Evolutionary conservation across 2,888 invertebrate genomes (phyloP), one percentile per base, ranked within the genome.

Genomic region (Tinea semifulvella): DNA sequence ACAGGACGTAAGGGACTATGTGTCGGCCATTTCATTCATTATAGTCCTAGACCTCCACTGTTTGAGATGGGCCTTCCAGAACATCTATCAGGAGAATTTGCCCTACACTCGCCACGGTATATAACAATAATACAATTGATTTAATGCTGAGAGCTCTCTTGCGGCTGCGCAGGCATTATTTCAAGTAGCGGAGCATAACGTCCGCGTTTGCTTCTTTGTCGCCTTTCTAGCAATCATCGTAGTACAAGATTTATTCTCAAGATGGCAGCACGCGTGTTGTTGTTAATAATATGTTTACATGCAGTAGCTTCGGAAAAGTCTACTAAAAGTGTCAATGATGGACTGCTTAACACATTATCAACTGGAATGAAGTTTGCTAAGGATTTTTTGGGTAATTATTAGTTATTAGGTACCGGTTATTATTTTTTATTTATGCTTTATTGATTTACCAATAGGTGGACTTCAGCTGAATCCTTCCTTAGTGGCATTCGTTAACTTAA

Each of bases 351-450:
- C 50, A 63, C 60, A 50, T 53, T 80, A 28, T 75, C 56, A 45
- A 66, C 50, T 50, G 80, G 80, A 42, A 72, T 79, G 67, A 75
- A 79, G 55, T 65, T 76, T 47, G 79, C 79, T 1, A 63, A 68
- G 44, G 68, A 76, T 57, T 66, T 77, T 54, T 63, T 79, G 13
- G 77, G 80, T 80, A 57, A 58, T 70, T 62, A 38, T 39, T n/a
- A n/a, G n/a, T n/a, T n/a, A n/a, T n/a, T n/a, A n/a, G n/a, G n/a
- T n/a, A n/a, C n/a, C n/a, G n/a, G n/a, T n/a, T n/a, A n/a, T n/a
- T n/a, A n/a, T n/a, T n/a, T n/a, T n/a, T n/a, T n/a, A n/a, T n/a
- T n/a, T n/a, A n/a, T n/a, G n/a, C n/a, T n/a, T n/a, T n/a, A n/a
- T n/a, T n/a, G n/a, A n/a, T n/a, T n/a, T n/a, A n/a, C n/a, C n/a